These are phyloP conservation scores for Geranospiza caerulescens DNA, from an alignment of 2,797 vertebrate genomes.

Conservation along the genomic window DNA sequence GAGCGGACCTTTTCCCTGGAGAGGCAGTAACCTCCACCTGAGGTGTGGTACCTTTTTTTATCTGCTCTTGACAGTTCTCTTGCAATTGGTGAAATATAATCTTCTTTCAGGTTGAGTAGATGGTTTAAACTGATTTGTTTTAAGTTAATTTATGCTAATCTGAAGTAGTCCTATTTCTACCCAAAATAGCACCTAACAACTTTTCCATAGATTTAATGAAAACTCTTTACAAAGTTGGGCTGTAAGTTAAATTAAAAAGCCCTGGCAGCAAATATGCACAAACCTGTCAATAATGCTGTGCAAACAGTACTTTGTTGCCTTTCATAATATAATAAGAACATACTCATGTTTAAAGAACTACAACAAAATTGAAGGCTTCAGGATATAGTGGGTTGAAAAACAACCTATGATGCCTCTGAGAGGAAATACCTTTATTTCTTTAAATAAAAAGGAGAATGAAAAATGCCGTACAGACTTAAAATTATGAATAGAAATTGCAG, in stretches of 20 bases:
- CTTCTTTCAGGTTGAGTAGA: not conserved
- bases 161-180: not conserved
- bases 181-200: not conserved
- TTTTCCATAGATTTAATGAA: not conserved
- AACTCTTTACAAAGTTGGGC: not conserved
- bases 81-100: not conserved
- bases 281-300: not conserved
- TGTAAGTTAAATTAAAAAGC: not conserved
- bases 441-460: not conserved
- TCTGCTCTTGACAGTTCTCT: not conserved
- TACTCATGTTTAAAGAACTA: not conserved
- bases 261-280: not conserved
- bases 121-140: not conserved
- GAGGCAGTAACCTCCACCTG: not conserved
- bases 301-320: not conserved
- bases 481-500: not conserved
- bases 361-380: not conserved
- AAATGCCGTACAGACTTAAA: not conserved
- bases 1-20: not conserved
- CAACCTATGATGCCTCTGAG: not conserved
- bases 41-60: not conserved
- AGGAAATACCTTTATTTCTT: constrained; percentile 1
- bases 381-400: not conserved
- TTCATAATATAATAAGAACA: not conserved
- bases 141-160: not conserved